phyloP scores from a whole-genome alignment of 2,888 invertebrate species.

The Hirtodrosophila trivittata region DNA sequence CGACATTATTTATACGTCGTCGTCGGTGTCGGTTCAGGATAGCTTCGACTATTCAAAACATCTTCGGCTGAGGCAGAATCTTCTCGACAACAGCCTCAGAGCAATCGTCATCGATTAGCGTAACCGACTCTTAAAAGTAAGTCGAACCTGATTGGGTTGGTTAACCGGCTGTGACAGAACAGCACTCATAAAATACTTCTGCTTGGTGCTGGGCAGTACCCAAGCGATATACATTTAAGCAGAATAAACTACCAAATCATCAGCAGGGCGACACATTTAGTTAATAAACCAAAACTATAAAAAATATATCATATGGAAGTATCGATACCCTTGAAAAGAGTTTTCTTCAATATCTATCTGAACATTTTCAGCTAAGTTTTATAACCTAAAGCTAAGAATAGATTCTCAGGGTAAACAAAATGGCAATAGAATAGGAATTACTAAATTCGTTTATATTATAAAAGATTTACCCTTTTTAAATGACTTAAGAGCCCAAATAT shows the following conservation, averaged over 20 bases:
- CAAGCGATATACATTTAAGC: constrained; percentile 69
- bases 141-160: constrained; percentile 75
- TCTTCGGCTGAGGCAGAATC: constrained; percentile 67
- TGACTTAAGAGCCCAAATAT: no score
- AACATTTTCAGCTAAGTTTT: no score
- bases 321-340: constrained; percentile 31
- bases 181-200: constrained; percentile 73
- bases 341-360: no score
- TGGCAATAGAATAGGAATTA: no score
- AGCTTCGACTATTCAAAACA: constrained; percentile 46
- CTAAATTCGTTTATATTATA: no score
- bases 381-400: no score
- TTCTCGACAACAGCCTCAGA: constrained; percentile 55
- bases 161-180: constrained; percentile 79
- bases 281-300: constrained; percentile 27
- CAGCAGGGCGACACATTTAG: constrained; percentile 39
- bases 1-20: constrained; percentile 81
- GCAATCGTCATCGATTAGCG: constrained; percentile 36
- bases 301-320: constrained; percentile 7
- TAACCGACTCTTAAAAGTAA: constrained; percentile 48
- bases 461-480: no score
- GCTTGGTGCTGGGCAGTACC: constrained; percentile 35
- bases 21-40: constrained; percentile 72
- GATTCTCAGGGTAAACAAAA: no score
- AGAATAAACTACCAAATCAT: constrained; percentile 46